Conservation (phyloP, 2,113 vertebrate genomes). For the crab-eating macaque (Macaca fascicularis) region DNA sequence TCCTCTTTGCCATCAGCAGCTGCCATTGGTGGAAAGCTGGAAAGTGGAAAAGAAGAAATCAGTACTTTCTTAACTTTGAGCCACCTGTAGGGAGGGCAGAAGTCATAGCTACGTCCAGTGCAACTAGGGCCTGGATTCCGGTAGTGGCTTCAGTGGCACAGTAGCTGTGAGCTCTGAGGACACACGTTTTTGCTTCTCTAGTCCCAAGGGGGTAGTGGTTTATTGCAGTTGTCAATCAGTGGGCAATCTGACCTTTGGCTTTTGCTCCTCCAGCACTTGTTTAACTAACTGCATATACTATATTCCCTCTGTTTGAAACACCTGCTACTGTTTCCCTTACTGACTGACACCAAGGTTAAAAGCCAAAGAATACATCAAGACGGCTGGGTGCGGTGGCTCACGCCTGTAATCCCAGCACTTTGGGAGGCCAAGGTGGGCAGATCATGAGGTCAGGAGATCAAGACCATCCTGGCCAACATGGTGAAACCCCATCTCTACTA, state of each 20-base stretch:
- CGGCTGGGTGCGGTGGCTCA: too few species aligned
- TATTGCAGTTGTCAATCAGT: not conserved
- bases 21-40: not conserved
- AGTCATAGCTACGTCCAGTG: not conserved
- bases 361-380: not conserved
- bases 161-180: not conserved
- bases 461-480: too few species aligned
- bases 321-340: not conserved
- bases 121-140: not conserved
- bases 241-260: not conserved
- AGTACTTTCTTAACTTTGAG: not conserved
- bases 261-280: not conserved
- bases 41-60: not conserved
- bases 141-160: not conserved
- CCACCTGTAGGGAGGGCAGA: not conserved
- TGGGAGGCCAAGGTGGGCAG: too few species aligned
- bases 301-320: not conserved
- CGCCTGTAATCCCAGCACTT: too few species aligned
- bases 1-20: not conserved
- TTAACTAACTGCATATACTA: not conserved
- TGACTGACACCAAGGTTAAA: not conserved
- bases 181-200: not conserved
- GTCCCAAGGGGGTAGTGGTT: not conserved
- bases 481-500: too few species aligned
- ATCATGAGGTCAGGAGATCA: too few species aligned